phyloP scores from a whole-genome alignment of 92 coral and sea anemone species.

The Desmophyllum pertusum region DNA sequence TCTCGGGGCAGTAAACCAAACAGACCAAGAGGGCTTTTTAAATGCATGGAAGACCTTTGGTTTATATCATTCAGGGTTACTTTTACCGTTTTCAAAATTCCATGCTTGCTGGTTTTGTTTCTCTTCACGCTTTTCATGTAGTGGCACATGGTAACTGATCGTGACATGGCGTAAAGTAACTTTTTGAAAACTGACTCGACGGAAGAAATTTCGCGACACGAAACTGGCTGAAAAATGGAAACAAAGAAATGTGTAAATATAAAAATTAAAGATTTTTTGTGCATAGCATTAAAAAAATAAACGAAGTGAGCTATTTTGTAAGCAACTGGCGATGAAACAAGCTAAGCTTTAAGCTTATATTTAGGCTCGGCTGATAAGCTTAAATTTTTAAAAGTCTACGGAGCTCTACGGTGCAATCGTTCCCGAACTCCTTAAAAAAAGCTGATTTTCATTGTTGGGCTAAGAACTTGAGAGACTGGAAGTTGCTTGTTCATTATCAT shows the following conservation, averaged over 20 bases:
- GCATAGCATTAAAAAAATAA: background rate
- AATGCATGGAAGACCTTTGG: conserved; percentile 16
- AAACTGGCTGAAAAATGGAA: background rate
- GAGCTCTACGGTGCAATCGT: background rate
- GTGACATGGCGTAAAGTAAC: conserved; percentile 35
- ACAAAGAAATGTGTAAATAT: too few relatives aligned
- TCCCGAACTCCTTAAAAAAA: background rate
- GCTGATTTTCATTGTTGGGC: background rate
- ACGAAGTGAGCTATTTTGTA: background rate
- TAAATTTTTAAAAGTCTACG: background rate
- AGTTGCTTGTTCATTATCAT: background rate
- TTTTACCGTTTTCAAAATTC: conserved; percentile 27
- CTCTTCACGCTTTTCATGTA: conserved; percentile 90
- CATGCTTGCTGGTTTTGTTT: conserved; percentile 52
- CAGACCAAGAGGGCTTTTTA: conserved; percentile 63
- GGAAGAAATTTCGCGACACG: background rate
- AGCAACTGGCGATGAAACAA: background rate
- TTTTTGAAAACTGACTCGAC: background rate
- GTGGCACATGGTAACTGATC: conserved; percentile 63
- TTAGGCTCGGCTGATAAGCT: background rate
- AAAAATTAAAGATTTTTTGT: background rate
- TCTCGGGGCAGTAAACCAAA: conserved; percentile 82
- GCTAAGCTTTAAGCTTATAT: background rate
- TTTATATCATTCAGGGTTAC: conserved; percentile 6
- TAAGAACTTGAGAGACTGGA: background rate